phyloP scores from a whole-genome alignment of 64 coral and sea anemone species.

The Trachythela sp. region DNA sequence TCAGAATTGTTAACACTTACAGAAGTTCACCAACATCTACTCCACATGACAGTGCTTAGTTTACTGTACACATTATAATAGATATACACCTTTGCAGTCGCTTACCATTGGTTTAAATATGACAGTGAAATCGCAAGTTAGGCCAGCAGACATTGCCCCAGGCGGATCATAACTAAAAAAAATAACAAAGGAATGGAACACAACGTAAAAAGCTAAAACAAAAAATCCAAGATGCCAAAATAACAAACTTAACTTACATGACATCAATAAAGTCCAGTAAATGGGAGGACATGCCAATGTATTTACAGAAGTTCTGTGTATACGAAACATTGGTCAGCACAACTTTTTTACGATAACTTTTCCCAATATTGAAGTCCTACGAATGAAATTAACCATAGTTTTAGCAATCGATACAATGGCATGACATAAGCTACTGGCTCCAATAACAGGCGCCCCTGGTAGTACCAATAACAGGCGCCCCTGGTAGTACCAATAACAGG shows the following conservation, averaged over 20 bases:
- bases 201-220: neutral
- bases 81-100: no score
- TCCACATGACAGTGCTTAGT: no score
- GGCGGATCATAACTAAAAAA: conserved; percentile 74
- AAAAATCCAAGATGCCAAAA: neutral
- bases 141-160: conserved; percentile 86
- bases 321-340: conserved; percentile 91
- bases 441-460: no score
- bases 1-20: no score
- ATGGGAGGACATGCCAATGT: conserved; percentile 92
- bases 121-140: conserved; percentile 86
- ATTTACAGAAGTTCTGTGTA: conserved; percentile 99
- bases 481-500: no score
- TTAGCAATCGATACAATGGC: no score
- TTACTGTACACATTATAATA: no score
- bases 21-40: no score
- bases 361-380: conserved; percentile 95
- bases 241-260: conserved; percentile 62
- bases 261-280: conserved; percentile 96
- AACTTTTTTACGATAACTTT: conserved; percentile 92
- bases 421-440: no score
- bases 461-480: no score
- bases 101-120: conserved; percentile 98
- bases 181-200: neutral
- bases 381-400: neutral